phyloP scores from a whole-genome alignment of 2,888 invertebrate genomes.

The Frankliniella fusca region DNA sequence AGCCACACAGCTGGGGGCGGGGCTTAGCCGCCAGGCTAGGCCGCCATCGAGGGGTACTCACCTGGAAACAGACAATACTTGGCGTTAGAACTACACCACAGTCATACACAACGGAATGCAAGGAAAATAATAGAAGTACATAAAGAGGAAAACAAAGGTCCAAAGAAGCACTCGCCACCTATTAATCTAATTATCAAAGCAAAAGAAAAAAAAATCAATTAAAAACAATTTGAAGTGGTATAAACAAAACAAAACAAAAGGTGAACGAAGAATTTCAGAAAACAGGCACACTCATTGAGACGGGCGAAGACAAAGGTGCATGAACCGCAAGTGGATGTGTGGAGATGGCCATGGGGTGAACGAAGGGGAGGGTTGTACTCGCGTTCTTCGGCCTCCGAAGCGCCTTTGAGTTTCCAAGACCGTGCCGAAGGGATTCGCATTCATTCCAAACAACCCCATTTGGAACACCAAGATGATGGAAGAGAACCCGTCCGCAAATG shows the following conservation, averaged over 20 bases:
- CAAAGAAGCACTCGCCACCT: neutral
- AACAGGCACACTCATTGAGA: neutral
- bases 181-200: neutral
- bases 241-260: too few species aligned
- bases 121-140: neutral
- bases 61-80: neutral
- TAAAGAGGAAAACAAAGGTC: neutral
- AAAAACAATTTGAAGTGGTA: neutral
- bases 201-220: neutral
- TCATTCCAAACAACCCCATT: too few species aligned
- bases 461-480: too few species aligned
- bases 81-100: neutral
- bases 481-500: too few species aligned
- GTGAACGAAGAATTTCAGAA: too few species aligned
- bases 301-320: neutral
- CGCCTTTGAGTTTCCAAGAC: too few species aligned
- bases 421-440: too few species aligned
- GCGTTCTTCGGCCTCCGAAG: too few species aligned
- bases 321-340: neutral
- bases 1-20: neutral
- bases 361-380: too few species aligned
- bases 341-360: neutral
- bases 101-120: neutral
- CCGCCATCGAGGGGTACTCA: conserved; percentile 3
- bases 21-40: neutral